phyloP scores from a whole-genome alignment of 2,797 vertebrate genomes.

The Tamandua tetradactyla region DNA sequence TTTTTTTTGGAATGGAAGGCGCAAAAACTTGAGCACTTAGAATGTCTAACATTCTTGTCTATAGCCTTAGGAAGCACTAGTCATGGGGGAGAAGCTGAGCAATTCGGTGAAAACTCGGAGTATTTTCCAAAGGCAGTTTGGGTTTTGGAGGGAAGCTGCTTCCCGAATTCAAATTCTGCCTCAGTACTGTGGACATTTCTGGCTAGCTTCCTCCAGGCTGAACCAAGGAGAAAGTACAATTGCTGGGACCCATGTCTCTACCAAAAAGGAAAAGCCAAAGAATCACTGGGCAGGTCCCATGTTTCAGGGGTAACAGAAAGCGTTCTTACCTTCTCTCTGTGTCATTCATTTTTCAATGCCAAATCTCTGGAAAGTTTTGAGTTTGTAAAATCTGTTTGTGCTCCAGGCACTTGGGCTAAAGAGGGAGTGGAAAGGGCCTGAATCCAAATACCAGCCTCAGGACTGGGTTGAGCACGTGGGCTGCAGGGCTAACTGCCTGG shows the following conservation, averaged over 20 bases:
- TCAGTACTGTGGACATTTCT: rapidly evolving
- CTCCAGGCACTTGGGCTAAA: no score
- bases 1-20: background rate
- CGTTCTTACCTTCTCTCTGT: background rate
- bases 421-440: background rate
- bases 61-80: background rate
- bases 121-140: background rate
- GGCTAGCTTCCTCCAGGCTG: background rate
- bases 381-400: background rate
- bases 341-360: rapidly evolving
- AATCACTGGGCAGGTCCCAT: background rate
- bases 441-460: background rate
- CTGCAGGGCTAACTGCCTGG: no score
- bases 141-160: background rate
- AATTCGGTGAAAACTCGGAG: background rate
- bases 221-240: background rate
- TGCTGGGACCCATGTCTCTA: background rate
- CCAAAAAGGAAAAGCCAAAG: background rate
- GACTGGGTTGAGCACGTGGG: background rate
- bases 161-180: background rate
- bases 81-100: rapidly evolving
- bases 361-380: background rate
- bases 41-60: background rate
- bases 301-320: background rate
- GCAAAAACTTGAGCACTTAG: rapidly evolving